Percentiles rank a stretch among this genome's conserved stretches.
Evolutionary conservation across 2,888 invertebrate genomes (phyloP).

Genomic region (Plutella xylostella): DNA sequence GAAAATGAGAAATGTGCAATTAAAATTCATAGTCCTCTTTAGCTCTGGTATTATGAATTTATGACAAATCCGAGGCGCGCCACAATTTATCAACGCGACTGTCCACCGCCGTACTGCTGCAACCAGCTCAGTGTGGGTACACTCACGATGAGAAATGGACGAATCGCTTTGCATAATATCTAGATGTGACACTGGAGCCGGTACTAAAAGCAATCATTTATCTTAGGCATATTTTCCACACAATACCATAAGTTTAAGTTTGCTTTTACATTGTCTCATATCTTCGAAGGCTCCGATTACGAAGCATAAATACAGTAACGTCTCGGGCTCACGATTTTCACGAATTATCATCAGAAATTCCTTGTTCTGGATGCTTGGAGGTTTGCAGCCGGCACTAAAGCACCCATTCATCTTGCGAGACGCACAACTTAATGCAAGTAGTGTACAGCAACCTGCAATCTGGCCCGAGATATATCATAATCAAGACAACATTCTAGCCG

Average conservation of each 20-base stretch:
- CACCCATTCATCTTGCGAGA: conserved; percentile 1
- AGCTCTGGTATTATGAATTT: no score
- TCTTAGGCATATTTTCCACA: conserved; percentile 1
- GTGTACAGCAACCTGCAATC: conserved; percentile 20
- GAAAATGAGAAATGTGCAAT: conserved; percentile 4
- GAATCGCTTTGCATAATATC: conserved; percentile 1
- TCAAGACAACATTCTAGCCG: conserved; percentile 29
- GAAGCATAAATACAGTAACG: not conserved
- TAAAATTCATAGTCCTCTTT: conserved; percentile 5
- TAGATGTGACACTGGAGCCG: not conserved
- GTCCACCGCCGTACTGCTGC: not conserved
- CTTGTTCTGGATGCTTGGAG: conserved; percentile 3
- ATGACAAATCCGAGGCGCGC: conserved; percentile 38
- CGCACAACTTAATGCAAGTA: conserved; percentile 6
- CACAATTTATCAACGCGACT: no score
- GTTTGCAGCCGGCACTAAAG: conserved; percentile 3
- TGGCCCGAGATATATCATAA: conserved; percentile 34
- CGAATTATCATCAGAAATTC: not conserved
- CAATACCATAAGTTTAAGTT: not conserved
- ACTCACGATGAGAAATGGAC: conserved; percentile 1
- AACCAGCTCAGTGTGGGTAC: not conserved
- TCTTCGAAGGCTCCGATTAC: not conserved
- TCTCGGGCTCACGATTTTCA: not conserved
- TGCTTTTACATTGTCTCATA: not conserved
- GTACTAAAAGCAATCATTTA: conserved; percentile 1